Evolutionary conservation across 2,113 vertebrate genomes (phyloP).

Genomic region (Merops nubicus): DNA sequence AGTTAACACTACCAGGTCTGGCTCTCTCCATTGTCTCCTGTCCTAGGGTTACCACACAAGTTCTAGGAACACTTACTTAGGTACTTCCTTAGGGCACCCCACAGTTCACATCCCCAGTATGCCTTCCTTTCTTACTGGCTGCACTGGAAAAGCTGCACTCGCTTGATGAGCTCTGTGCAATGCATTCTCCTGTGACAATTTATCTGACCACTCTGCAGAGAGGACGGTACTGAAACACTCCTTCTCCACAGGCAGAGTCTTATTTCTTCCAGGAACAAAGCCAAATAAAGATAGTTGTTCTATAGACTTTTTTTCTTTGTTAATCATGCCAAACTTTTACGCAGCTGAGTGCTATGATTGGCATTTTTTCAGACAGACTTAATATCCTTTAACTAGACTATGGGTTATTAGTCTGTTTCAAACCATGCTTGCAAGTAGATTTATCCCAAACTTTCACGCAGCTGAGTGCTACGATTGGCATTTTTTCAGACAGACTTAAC

Average conservation of each 20-base stretch:
- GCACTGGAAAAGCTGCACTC: background rate
- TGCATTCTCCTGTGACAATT: background rate
- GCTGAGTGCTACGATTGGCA: background rate
- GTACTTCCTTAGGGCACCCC: background rate
- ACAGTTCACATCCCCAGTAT: background rate
- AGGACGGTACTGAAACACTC: background rate
- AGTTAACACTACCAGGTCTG: too few species aligned
- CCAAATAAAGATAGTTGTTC: background rate
- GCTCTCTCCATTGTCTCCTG: background rate
- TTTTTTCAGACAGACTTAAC: background rate
- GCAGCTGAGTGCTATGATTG: background rate
- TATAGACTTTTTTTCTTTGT: background rate
- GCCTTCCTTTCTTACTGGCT: background rate
- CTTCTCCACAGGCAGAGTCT: background rate
- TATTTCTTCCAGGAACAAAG: background rate
- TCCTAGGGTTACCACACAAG: background rate
- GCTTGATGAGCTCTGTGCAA: background rate
- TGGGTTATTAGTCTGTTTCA: background rate
- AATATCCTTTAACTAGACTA: background rate
- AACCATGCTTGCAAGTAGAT: background rate
- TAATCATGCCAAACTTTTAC: background rate
- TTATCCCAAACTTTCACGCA: too few species aligned
- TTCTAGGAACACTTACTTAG: background rate
- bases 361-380: background rate
- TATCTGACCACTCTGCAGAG: background rate